Evolutionary conservation across 2,113 vertebrate genomes (phyloP), one percentile per base, ranked within the genome.

Genomic region (Callionymus lyra): DNA sequence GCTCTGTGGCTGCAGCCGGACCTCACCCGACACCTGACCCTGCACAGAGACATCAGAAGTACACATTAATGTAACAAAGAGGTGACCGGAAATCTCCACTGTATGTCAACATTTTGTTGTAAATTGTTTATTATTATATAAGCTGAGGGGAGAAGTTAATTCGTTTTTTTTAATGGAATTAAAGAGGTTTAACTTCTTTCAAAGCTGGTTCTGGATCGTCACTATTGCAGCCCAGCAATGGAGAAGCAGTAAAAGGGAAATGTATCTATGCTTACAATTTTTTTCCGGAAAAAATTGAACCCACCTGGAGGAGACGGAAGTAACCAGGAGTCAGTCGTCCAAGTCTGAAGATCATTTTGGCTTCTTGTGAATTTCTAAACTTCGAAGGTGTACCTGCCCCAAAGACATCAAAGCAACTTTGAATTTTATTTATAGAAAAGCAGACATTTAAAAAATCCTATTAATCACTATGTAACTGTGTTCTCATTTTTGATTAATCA

Each of bases 231-330:
- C 36, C 10, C 2, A 15, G 6, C 10, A 6, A 38, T 6, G 2
- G 6, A 39, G 1, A 11, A 2, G 10, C 10, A 10, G 14, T 38
- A 16, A 4, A 11, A 39, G 2, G 16, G 1, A 10, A 16, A 39
- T 8, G 21, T 27, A 4, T 27, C 4, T 27, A 27, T 8, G 21
- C 21, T 27, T 27, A 8, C 21, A 8, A 4, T 27, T 5, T 5
- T 27, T 27, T 27, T 27, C 21, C 8, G 21, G 21, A 47, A 1
- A 9, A 16, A 6, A n/a, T 31, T 16, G 39, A 10, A 46, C 69
- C 9, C 15, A 93, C 92, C 88, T 94, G 90, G 37, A 94, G 85
- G 40, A 93, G 85, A 8, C 87, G 83, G 67, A 89, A 94, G 36
- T 95, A 95, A 1, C 90, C 89, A 0, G 92, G 92, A 1, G 92